Evolutionary conservation across 1,140 invertebrate species (phyloP).

Genomic region (Monomorium pharaonis): DNA sequence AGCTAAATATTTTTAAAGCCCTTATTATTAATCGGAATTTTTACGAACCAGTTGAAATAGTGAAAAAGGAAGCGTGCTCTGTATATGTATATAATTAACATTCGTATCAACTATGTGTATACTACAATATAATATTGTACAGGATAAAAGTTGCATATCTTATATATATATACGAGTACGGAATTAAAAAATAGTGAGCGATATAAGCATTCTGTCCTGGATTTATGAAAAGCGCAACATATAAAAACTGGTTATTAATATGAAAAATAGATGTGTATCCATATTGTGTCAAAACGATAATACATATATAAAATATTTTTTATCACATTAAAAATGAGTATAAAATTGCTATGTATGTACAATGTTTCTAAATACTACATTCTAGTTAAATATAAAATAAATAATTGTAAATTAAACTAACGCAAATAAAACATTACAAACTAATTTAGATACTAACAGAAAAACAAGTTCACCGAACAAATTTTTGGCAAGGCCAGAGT

Average conservation of each 20-base stretch:
- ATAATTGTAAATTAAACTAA: not conserved
- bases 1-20: slow-evolving; percentile 4
- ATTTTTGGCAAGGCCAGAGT: too few species aligned
- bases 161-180: not conserved
- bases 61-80: slow-evolving; percentile 40
- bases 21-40: slow-evolving; percentile 36
- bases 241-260: not conserved
- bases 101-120: slow-evolving; percentile 37
- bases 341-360: not conserved
- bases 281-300: slow-evolving; percentile 26
- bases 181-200: slow-evolving; percentile 4
- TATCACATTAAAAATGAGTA: slow-evolving; percentile 10
- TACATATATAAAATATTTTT: not conserved
- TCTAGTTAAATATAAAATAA: not conserved
- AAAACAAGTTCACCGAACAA: too few species aligned
- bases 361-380: not conserved
- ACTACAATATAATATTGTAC: slow-evolving; percentile 45
- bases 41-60: slow-evolving; percentile 17
- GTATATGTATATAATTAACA: slow-evolving; percentile 30
- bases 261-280: slow-evolving; percentile 1
- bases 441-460: too few species aligned
- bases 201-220: slow-evolving; percentile 22
- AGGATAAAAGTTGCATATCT: slow-evolving; percentile 33
- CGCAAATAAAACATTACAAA: too few species aligned
- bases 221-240: not conserved